Evolutionary conservation across 2,888 invertebrate species (phyloP), one percentile per base, ranked within the genome.

Genomic region (Drosophila fulvimacula): DNA sequence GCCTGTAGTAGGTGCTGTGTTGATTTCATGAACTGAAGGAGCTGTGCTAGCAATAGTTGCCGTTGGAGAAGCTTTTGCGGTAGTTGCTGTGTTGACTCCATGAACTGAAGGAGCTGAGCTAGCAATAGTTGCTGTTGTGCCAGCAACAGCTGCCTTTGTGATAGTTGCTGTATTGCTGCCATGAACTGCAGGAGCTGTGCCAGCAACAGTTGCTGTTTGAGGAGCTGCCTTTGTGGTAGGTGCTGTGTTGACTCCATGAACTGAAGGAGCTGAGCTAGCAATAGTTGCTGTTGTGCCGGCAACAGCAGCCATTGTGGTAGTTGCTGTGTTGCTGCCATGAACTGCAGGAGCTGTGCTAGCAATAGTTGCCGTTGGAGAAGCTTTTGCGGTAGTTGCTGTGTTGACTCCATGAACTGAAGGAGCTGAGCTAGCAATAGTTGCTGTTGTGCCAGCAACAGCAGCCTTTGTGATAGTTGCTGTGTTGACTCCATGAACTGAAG

Each of bases 281-380:
- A 39, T 4, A 19, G 41, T 42, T 30, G 36, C n/a, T 55, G 57
- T 11, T 39, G 38, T n/a, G n/a, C n/a, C n/a, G n/a, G n/a, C n/a
- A 11, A 15, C 15, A 9, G 36, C 1, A 5, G 56, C 2, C 9
- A 42, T 75, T 34, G 39, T 15, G 2, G 4, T 9, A 27, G 19
- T 30, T 41, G 24, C 6, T 32, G 15, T 42, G 32, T 32, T 30
- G 27, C 27, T 30, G 27, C 27, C 27, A 30, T 7, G 7, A 7
- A 30, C 27, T 30, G 27, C 0, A 0, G 6, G 4, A 6, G 27
- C 13, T 21, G 36, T 17, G 17, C 5, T 39, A 39, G 10, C 41
- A 19, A 19, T 5, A 13, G 42, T 36, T 30, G 36, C 17, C 44
- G 58, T 13, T 39, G 38, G 10, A 11, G n/a, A 10, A 13, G 32